These are phyloP conservation scores for Colinus virginianus DNA, from an alignment of 2,113 vertebrate species.

Conservation along the genomic window DNA sequence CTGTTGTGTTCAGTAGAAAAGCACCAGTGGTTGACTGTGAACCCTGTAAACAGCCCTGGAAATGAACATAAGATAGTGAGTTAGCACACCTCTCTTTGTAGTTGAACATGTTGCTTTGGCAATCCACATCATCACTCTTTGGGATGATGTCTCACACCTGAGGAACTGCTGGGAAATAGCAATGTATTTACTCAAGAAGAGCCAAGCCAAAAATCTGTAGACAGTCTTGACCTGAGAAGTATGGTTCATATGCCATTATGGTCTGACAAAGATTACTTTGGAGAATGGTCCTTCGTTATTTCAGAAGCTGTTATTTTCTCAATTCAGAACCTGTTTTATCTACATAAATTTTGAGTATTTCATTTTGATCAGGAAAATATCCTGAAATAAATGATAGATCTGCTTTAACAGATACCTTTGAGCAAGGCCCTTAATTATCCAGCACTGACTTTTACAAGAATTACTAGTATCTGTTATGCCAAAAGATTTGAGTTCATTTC, in stretches of 20 bases:
- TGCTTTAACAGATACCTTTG: neutral
- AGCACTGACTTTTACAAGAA: conserved; percentile 24
- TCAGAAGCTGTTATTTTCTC: neutral
- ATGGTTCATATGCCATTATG: neutral
- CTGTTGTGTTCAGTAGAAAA: neutral
- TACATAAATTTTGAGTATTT: neutral
- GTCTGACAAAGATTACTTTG: neutral
- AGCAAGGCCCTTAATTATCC: conserved; percentile 21
- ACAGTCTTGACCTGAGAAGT: neutral
- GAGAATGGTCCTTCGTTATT: neutral
- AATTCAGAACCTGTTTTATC: neutral
- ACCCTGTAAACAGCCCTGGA: neutral
- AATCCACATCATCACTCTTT: neutral
- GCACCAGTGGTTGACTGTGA: neutral
- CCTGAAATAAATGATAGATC: neutral
- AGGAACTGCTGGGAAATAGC: neutral
- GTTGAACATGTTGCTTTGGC: neutral
- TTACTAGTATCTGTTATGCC: neutral
- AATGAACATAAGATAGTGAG: neutral
- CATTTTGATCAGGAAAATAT: neutral
- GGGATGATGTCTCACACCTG: neutral
- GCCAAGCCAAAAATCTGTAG: neutral
- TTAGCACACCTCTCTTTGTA: neutral
- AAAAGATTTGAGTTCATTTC: conserved; percentile 2
- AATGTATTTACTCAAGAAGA: neutral